Conservation (phyloP, 2,888 invertebrate species). For the Hypomecis punctinalis region DNA sequence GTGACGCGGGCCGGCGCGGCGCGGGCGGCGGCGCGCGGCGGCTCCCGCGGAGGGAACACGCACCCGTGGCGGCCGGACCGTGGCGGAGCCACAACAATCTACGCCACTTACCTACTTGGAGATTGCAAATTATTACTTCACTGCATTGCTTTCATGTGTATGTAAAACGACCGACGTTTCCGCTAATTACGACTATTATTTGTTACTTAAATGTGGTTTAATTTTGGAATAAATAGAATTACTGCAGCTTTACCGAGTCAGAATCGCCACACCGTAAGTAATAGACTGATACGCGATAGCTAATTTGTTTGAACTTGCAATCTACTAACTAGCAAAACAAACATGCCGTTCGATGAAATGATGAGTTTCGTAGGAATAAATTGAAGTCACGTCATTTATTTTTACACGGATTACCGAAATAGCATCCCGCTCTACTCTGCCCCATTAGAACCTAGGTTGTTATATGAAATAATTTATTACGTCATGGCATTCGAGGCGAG, state of each 20-base stretch:
- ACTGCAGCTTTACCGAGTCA: no score
- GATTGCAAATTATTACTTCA: not conserved
- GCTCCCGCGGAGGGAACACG: no score
- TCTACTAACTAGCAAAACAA: not conserved
- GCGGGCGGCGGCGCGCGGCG: no score
- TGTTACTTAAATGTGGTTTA: no score
- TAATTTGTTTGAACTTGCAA: not conserved
- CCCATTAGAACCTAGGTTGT: not conserved
- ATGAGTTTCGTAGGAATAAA: conserved; percentile 1
- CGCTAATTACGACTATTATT: no score
- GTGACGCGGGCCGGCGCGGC: no score
- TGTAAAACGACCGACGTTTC: not conserved
- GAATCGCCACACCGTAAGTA: no score
- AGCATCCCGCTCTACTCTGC: not conserved
- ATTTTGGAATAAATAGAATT: no score
- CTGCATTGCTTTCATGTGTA: not conserved
- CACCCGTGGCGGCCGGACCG: no score
- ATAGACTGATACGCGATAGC: no score
- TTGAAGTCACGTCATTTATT: conserved; percentile 8
- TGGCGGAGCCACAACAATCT: not conserved
- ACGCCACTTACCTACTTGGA: not conserved
- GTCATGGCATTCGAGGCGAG: no score
- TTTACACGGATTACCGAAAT: conserved; percentile 8
- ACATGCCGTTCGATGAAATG: conserved; percentile 2
- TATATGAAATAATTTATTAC: no score